phyloP scores from a whole-genome alignment of 2,797 vertebrate species.

The Myotis daubentonii region DNA sequence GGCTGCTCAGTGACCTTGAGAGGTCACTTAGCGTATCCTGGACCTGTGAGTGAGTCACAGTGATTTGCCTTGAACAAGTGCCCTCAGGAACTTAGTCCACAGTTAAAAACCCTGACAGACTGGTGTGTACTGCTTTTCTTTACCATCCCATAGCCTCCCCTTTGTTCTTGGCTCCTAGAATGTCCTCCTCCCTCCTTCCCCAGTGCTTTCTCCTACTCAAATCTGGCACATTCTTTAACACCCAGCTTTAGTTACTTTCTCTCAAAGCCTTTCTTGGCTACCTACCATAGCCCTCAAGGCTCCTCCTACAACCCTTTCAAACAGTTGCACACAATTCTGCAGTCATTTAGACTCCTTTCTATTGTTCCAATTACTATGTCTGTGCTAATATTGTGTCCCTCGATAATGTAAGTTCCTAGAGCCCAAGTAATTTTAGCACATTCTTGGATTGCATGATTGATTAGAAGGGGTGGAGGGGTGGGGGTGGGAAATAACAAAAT shows the following conservation, averaged over 20 bases:
- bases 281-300: not conserved
- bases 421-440: not conserved
- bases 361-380: not conserved
- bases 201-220: not conserved
- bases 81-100: not conserved
- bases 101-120: not conserved
- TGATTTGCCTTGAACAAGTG: not conserved
- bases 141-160: not conserved
- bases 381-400: not conserved
- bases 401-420: not conserved
- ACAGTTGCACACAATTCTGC: no score
- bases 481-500: not conserved
- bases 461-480: not conserved
- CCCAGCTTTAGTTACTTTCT: not conserved
- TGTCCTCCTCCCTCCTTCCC: not conserved
- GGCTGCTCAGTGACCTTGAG: not conserved
- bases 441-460: not conserved
- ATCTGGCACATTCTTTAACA: not conserved
- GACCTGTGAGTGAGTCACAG: not conserved
- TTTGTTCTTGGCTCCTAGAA: not conserved
- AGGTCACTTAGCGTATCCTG: not conserved
- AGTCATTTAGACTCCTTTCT: not conserved
- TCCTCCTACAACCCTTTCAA: not conserved
- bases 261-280: not conserved
- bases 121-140: not conserved